Percentiles rank a stretch among this genome's conserved stretches.
Conservation (phyloP, 2,888 invertebrate genomes). For the Hipparchia sbordonii region DNA sequence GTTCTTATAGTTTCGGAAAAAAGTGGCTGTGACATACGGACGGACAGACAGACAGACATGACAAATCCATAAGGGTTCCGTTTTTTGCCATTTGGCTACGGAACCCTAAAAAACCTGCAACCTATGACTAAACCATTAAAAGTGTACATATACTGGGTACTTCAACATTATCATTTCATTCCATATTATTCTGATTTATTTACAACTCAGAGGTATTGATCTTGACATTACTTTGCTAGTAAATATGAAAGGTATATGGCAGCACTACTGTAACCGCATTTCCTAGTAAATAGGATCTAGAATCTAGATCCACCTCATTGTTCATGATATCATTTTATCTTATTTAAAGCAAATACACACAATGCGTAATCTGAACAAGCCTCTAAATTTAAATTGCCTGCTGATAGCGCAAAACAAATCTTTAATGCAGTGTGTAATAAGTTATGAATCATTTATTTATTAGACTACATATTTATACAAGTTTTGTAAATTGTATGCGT, state of each 20-base stretch:
- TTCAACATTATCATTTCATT: too few species aligned
- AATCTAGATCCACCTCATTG: conserved; percentile 31
- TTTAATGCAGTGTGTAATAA: conserved; percentile 7
- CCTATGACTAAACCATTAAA: too few species aligned
- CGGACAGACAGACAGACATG: too few species aligned
- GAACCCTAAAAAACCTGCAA: too few species aligned
- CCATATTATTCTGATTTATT: not conserved
- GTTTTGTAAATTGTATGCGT: not conserved
- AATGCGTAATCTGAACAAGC: conserved; percentile 34
- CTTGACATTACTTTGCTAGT: not conserved
- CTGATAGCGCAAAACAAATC: conserved; percentile 17
- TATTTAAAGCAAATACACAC: conserved; percentile 39
- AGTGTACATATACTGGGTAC: too few species aligned
- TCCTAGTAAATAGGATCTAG: conserved; percentile 30
- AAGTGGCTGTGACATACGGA: too few species aligned
- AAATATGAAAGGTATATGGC: conserved; percentile 8
- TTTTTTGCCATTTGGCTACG: too few species aligned
- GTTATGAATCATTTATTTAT: conserved; percentile 23
- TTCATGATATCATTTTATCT: conserved; percentile 37
- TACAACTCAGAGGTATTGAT: not conserved
- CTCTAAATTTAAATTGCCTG: conserved; percentile 29
- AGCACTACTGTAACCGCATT: conserved; percentile 32
- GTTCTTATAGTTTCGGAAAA: too few species aligned
- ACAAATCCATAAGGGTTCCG: too few species aligned
- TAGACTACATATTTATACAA: not conserved